phyloP scores from a whole-genome alignment of 2,888 invertebrate genomes.

The Silvanus unidentatus region DNA sequence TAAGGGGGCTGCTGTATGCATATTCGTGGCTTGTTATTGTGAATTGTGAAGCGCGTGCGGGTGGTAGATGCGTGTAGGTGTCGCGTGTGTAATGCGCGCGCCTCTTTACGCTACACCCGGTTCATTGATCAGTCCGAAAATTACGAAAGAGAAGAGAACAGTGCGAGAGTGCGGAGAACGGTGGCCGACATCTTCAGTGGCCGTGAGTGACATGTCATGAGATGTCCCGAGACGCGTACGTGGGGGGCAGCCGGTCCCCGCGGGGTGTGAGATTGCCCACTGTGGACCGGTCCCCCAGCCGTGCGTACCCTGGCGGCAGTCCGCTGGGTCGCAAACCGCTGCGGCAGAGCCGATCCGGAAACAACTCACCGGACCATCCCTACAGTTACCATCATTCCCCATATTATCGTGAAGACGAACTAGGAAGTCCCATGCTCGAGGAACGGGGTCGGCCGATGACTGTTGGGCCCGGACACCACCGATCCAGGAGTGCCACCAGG shows the following conservation, averaged over 20 bases:
- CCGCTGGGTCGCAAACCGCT: slow-evolving; percentile 41
- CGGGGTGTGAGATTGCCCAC: slow-evolving; percentile 73
- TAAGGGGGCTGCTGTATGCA: too few relatives aligned
- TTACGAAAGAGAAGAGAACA: slow-evolving; percentile 12
- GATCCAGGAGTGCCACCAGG: slow-evolving; percentile 73
- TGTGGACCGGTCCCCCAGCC: slow-evolving; percentile 84
- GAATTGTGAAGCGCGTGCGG: slow-evolving; percentile 17
- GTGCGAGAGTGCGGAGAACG: slow-evolving; percentile 29
- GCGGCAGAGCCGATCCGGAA: slow-evolving; percentile 52
- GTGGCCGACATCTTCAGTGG: slow-evolving; percentile 35
- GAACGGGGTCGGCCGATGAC: slow-evolving; percentile 60
- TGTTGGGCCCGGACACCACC: slow-evolving; percentile 57
- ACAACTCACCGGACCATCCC: slow-evolving; percentile 55
- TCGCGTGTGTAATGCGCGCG: slow-evolving; percentile 39
- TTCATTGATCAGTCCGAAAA: slow-evolving; percentile 46
- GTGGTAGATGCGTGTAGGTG: slow-evolving; percentile 29
- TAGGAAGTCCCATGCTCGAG: slow-evolving; percentile 79
- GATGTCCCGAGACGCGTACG: slow-evolving; percentile 60
- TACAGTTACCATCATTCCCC: slow-evolving; percentile 58
- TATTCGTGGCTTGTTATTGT: too few relatives aligned
- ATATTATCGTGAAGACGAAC: slow-evolving; percentile 74
- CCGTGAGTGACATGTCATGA: slow-evolving; percentile 42
- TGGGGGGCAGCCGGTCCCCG: slow-evolving; percentile 61
- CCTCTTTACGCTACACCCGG: slow-evolving; percentile 44
- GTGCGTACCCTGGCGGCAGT: slow-evolving; percentile 65